A percentile compares a stretch with the other conserved stretches of the same genome.
phyloP scores from a whole-genome alignment of 1,140 invertebrate genomes.

The Pararge aegeria region DNA sequence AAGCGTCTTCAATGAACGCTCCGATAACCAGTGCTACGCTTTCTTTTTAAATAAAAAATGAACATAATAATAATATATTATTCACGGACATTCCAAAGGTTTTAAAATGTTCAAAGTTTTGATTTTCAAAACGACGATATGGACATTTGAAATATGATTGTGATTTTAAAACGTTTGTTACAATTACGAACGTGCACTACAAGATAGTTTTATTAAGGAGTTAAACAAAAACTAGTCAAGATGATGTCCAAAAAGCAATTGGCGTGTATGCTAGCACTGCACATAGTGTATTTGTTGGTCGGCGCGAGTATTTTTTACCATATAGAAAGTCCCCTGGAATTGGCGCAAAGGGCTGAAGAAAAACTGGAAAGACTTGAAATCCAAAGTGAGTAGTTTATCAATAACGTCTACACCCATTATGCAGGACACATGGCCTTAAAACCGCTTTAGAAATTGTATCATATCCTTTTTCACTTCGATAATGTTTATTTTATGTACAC shows the following conservation, averaged over 20 bases:
- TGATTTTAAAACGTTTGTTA: constrained; percentile 23
- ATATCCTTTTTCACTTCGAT: constrained; percentile 34
- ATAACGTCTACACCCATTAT: constrained; percentile 25
- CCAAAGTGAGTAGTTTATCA: constrained; percentile 81
- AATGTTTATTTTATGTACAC: not conserved
- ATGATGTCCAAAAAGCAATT: constrained; percentile 91
- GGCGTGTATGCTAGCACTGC: constrained; percentile 86
- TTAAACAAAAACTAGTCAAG: constrained; percentile 59
- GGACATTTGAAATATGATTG: constrained; percentile 39
- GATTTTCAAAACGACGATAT: constrained; percentile 38
- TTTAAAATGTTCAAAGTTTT: constrained; percentile 29
- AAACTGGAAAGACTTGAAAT: constrained; percentile 83
- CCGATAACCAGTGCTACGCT: constrained; percentile 36
- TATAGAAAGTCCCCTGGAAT: constrained; percentile 86
- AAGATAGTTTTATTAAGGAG: constrained; percentile 4
- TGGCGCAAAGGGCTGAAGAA: constrained; percentile 78
- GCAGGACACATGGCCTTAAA: constrained; percentile 34
- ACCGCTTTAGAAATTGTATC: constrained; percentile 42
- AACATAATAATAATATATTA: constrained; percentile 25
- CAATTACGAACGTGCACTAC: constrained; percentile 6
- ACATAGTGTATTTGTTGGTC: constrained; percentile 87
- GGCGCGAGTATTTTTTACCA: constrained; percentile 89
- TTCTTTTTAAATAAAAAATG: constrained; percentile 28
- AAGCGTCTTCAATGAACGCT: constrained; percentile 28
- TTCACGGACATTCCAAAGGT: constrained; percentile 30